Percentiles rank a stretch among this genome's conserved stretches.
phyloP scores from a whole-genome alignment of 2,113 vertebrate species.

The Dipodomys ordii region DNA sequence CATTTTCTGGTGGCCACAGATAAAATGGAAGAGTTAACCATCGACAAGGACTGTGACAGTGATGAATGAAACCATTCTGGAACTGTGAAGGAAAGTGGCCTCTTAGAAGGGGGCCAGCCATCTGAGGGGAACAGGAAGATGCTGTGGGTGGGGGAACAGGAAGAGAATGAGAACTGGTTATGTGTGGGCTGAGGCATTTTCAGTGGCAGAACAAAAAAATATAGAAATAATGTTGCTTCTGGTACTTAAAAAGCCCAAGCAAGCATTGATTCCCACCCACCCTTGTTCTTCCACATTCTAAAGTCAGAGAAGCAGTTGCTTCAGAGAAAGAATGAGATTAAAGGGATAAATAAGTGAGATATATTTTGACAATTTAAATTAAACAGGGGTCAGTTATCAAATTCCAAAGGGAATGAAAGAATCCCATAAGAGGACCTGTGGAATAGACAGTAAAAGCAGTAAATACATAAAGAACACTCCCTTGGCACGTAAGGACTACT shows the following conservation, averaged over 20 bases:
- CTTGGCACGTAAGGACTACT: constrained; percentile 21
- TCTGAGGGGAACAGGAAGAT: constrained; percentile 55
- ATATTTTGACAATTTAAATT: constrained; percentile 65
- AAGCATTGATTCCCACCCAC: constrained; percentile 69
- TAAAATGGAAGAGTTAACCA: constrained; percentile 82
- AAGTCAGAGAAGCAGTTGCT: constrained; percentile 60
- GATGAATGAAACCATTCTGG: constrained; percentile 85
- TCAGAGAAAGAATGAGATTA: constrained; percentile 48
- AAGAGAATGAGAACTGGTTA: constrained; percentile 72
- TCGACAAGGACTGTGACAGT: constrained; percentile 78
- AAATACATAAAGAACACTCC: neutral
- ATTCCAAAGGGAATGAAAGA: constrained; percentile 47
- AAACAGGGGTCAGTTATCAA: constrained; percentile 54
- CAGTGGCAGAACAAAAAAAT: constrained; percentile 73
- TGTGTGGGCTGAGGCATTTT: constrained; percentile 72
- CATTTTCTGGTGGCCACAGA: constrained; percentile 84
- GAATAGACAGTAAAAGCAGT: constrained; percentile 30
- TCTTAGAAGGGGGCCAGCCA: constrained; percentile 63
- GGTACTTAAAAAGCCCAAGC: constrained; percentile 71
- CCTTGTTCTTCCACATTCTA: constrained; percentile 45
- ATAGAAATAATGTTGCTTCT: constrained; percentile 73
- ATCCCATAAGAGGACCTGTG: neutral
- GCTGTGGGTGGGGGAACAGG: constrained; percentile 64
- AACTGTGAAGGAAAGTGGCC: constrained; percentile 81
- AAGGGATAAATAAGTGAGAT: neutral